These are phyloP conservation scores for Stenotaenia linearis DNA, from an alignment of 2,888 invertebrate species.

Conservation along the genomic window DNA sequence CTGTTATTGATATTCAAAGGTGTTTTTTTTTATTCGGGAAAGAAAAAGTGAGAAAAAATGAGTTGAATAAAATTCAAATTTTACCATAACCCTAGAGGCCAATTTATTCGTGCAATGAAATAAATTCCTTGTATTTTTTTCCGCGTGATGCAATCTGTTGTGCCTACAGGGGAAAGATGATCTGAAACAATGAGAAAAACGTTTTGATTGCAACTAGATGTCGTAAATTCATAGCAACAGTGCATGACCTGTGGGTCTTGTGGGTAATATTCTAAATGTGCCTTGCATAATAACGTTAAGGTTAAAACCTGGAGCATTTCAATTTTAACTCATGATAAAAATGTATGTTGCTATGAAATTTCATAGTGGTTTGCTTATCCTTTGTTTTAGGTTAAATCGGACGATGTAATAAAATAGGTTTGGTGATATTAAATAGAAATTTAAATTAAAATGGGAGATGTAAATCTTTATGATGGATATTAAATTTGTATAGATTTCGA, in stretches of 20 bases:
- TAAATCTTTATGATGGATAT: constrained; percentile 13
- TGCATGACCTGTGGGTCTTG: constrained; percentile 7
- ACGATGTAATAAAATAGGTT: background rate
- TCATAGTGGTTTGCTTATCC: background rate
- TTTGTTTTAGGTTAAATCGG: background rate
- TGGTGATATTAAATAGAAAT: background rate
- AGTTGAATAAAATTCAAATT: constrained; percentile 15
- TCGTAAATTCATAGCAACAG: background rate
- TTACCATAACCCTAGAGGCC: constrained; percentile 1
- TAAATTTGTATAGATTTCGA: too few species aligned
- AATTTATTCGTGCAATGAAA: constrained; percentile 11
- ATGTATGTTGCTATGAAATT: background rate
- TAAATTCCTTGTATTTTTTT: background rate
- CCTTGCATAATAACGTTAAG: background rate
- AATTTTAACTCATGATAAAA: constrained; percentile 1
- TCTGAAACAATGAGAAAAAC: constrained; percentile 15
- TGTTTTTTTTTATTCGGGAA: background rate
- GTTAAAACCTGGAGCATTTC: constrained; percentile 19
- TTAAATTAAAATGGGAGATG: background rate
- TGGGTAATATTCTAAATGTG: background rate
- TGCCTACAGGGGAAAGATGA: constrained; percentile 11
- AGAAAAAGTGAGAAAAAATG: background rate
- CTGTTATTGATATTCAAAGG: background rate
- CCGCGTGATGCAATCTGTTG: background rate
- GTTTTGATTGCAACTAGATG: constrained; percentile 1